Evolutionary conservation across 2,113 vertebrate genomes (phyloP).

Genomic region (Osmerus eperlanus): DNA sequence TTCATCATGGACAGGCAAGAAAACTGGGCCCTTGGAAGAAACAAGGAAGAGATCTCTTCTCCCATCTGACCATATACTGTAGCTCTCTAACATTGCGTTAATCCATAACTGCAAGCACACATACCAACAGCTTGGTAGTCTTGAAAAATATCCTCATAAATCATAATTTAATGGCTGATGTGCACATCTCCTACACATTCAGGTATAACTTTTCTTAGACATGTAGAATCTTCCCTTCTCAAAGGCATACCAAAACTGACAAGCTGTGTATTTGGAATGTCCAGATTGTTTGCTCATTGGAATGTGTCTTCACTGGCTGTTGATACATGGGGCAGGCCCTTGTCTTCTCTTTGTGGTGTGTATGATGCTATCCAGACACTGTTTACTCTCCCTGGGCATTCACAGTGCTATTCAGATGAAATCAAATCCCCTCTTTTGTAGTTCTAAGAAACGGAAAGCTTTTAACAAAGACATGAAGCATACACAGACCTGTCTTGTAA

Average conservation of each 20-base stretch:
- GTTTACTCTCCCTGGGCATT: conserved; percentile 16
- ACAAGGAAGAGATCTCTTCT: too few species aligned
- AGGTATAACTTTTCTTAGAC: neutral
- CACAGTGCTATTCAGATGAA: conserved; percentile 1
- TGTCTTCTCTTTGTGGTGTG: conserved; percentile 10
- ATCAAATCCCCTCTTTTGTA: conserved; percentile 11
- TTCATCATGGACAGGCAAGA: too few species aligned
- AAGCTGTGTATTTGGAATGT: neutral
- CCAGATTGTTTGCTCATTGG: neutral
- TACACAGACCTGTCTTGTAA: neutral
- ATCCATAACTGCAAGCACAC: too few species aligned
- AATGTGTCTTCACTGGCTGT: conserved; percentile 8
- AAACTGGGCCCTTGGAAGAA: too few species aligned
- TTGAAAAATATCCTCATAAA: too few species aligned
- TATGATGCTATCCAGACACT: conserved; percentile 28
- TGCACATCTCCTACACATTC: neutral
- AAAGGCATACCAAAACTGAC: neutral
- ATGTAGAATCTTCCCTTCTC: neutral
- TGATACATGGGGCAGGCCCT: neutral
- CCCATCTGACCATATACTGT: too few species aligned
- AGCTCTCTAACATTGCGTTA: too few species aligned
- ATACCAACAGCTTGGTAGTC: too few species aligned
- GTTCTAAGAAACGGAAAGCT: neutral
- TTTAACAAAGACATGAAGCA: neutral
- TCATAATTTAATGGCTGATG: too few species aligned